Evolutionary conservation across 1,140 invertebrate species (phyloP).

Genomic region (Nephila pilipes): DNA sequence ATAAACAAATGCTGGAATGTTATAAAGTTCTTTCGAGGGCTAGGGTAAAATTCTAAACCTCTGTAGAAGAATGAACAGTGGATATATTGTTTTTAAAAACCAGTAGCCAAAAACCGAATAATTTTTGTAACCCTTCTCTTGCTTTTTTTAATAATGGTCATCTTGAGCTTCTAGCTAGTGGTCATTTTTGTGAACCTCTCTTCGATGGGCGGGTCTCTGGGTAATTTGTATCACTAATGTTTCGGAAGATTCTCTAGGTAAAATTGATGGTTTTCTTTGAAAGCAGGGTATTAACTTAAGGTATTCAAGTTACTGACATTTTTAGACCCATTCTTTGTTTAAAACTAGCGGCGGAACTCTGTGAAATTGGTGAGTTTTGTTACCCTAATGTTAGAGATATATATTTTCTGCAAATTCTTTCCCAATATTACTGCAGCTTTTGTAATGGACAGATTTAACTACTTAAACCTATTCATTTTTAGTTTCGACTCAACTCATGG

Average conservation of each 20-base stretch:
- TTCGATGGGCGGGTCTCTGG: not conserved
- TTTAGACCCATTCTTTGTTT: not conserved
- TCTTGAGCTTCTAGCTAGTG: not conserved
- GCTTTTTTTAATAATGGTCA: conserved; percentile 30
- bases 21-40: too few relatives aligned
- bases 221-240: conserved; percentile 6
- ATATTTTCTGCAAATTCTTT: not conserved
- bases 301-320: not conserved
- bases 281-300: conserved; percentile 10
- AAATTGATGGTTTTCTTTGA: conserved; percentile 35
- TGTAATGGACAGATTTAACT: too few relatives aligned
- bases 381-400: not conserved
- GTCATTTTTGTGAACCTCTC: not conserved
- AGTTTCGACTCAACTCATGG: too few relatives aligned
- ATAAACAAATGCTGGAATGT: too few relatives aligned
- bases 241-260: not conserved
- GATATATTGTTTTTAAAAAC: not conserved
- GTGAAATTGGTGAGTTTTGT: not conserved
- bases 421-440: not conserved
- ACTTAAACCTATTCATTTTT: too few relatives aligned
- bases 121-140: not conserved
- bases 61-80: too few relatives aligned
- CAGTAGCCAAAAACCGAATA: conserved; percentile 9
- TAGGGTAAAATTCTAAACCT: too few relatives aligned
- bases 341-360: not conserved